These are phyloP conservation scores for Drosophila borborema DNA, from an alignment of 2,888 invertebrate genomes.

Conservation along the genomic window DNA sequence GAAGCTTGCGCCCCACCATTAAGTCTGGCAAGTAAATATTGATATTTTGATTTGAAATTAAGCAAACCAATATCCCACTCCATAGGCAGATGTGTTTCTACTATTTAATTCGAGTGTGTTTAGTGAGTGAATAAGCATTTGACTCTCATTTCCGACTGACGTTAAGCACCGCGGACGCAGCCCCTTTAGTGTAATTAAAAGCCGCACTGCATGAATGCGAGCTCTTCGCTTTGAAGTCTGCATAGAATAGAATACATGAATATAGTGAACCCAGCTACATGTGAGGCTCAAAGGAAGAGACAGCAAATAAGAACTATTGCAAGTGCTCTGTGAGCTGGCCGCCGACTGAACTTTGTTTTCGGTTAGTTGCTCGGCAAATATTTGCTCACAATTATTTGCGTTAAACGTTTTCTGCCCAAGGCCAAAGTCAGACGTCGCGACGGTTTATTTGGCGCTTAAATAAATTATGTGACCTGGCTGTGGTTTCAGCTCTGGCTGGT, in stretches of 20 bases:
- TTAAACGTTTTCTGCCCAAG: slow-evolving; percentile 49
- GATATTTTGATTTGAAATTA: slow-evolving; percentile 69
- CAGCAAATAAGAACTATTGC: slow-evolving; percentile 35
- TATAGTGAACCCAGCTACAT: background rate
- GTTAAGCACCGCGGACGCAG: slow-evolving; percentile 25
- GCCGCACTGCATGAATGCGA: slow-evolving; percentile 49
- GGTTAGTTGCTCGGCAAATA: slow-evolving; percentile 54
- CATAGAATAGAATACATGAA: slow-evolving; percentile 20
- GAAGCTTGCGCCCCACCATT: slow-evolving; percentile 9
- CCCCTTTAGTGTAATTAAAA: slow-evolving; percentile 51
- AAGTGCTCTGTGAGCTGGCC: slow-evolving; percentile 34
- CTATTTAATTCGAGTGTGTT: slow-evolving; percentile 7
- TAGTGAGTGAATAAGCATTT: slow-evolving; percentile 17
- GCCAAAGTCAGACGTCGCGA: slow-evolving; percentile 37
- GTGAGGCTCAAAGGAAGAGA: background rate
- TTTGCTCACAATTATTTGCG: slow-evolving; percentile 72
- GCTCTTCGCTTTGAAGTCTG: slow-evolving; percentile 62
- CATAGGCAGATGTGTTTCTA: slow-evolving; percentile 17
- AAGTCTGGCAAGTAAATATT: slow-evolving; percentile 57
- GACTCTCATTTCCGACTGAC: slow-evolving; percentile 2
- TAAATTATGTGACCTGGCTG: slow-evolving; percentile 61
- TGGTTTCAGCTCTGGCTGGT: slow-evolving; percentile 36
- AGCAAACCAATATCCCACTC: slow-evolving; percentile 41
- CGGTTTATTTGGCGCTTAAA: slow-evolving; percentile 70
- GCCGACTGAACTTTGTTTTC: slow-evolving; percentile 40